A percentile compares a stretch with the other conserved stretches of the same genome.
Conservation (phyloP, 2,888 invertebrate species). For the Dexiosoma caninum region DNA sequence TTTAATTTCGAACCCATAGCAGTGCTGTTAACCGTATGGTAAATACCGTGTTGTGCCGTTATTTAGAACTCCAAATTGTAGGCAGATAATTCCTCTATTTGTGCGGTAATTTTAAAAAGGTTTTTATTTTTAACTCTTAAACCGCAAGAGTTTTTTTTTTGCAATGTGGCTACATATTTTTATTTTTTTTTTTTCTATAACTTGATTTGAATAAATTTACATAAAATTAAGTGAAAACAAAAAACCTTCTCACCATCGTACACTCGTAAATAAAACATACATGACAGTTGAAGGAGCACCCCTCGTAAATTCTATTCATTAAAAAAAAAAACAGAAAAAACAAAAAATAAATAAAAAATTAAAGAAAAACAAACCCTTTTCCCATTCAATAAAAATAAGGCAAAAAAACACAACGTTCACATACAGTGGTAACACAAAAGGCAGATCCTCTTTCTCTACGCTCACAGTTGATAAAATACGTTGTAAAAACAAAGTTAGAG, state of each 20-base stretch:
- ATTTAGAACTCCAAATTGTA: too few species aligned
- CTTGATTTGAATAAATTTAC: too few species aligned
- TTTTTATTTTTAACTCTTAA: too few species aligned
- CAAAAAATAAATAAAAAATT: too few species aligned
- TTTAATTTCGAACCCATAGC: neutral
- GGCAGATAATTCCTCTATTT: too few species aligned
- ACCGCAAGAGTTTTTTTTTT: too few species aligned
- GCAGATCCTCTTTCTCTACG: slow-evolving; percentile 15
- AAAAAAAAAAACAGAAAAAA: slow-evolving; percentile 32
- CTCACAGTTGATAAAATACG: slow-evolving; percentile 5
- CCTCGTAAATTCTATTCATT: slow-evolving; percentile 62
- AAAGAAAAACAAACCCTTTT: slow-evolving; percentile 59
- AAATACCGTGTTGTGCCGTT: too few species aligned
- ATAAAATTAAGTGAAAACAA: neutral
- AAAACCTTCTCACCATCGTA: slow-evolving; percentile 27
- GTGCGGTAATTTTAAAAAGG: too few species aligned
- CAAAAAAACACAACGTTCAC: neutral
- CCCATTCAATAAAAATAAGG: slow-evolving; percentile 5
- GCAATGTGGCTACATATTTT: too few species aligned
- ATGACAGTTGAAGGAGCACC: slow-evolving; percentile 54
- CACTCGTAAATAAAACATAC: slow-evolving; percentile 15
- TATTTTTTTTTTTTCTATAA: too few species aligned
- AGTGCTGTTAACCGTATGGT: too few species aligned
- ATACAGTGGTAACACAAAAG: neutral
- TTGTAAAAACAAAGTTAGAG: slow-evolving; percentile 52